These are phyloP conservation scores for Drosophila fuyamai DNA, from an alignment of 1,140 invertebrate genomes.

Conservation along the genomic window DNA sequence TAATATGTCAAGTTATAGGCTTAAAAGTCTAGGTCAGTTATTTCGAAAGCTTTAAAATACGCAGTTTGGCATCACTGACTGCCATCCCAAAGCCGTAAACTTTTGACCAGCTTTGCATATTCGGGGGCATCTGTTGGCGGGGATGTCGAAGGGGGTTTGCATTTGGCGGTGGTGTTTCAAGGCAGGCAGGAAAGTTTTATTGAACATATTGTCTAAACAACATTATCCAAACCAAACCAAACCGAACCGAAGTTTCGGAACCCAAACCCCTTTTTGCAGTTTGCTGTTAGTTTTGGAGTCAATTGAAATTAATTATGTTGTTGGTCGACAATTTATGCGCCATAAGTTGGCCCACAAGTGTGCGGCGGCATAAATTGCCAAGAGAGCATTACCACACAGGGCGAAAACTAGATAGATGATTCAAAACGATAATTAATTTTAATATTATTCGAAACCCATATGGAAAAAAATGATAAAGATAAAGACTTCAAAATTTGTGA, in stretches of 20 bases:
- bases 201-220: conserved; percentile 79
- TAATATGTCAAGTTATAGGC: too few relatives aligned
- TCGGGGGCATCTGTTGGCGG: conserved; percentile 30
- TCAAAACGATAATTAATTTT: background rate
- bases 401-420: background rate
- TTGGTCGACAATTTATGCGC: conserved; percentile 66
- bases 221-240: conserved; percentile 39
- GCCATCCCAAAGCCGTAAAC: conserved; percentile 31
- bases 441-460: too few relatives aligned
- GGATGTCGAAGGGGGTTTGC: conserved; percentile 19
- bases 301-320: conserved; percentile 81
- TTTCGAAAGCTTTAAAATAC: background rate
- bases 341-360: conserved; percentile 75
- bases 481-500: too few relatives aligned
- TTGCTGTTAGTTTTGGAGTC: conserved; percentile 49
- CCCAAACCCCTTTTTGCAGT: conserved; percentile 19
- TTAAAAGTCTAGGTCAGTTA: background rate
- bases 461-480: too few relatives aligned
- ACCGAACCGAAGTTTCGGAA: conserved; percentile 15
- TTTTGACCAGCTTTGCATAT: conserved; percentile 54
- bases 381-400: conserved; percentile 5
- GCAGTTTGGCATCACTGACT: conserved; percentile 4
- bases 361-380: conserved; percentile 69
- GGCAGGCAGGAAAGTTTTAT: conserved; percentile 65
- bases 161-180: conserved; percentile 5